These are phyloP conservation scores for Protomyctophum bolini DNA, from an alignment of 2,113 vertebrate species.

Conservation along the genomic window DNA sequence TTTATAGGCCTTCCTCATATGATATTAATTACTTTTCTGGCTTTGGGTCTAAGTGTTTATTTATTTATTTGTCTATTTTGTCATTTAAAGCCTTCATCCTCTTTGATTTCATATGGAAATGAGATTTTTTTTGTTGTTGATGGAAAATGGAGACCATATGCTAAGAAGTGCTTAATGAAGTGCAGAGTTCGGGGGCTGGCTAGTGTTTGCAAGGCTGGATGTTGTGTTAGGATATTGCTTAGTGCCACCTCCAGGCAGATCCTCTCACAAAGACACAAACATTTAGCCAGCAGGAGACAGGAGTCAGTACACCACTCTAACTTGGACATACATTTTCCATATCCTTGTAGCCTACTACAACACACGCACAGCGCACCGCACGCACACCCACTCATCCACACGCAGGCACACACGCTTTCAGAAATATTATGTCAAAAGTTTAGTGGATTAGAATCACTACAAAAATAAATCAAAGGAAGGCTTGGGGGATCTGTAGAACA, in stretches of 20 bases:
- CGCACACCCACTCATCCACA: neutral
- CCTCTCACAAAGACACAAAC: conserved; percentile 54
- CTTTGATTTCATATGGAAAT: conserved; percentile 98
- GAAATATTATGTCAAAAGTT: neutral
- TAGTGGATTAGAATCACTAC: neutral
- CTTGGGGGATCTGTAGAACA: neutral
- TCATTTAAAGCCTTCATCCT: conserved; percentile 84
- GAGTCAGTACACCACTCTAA: conserved; percentile 34
- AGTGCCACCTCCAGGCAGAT: conserved; percentile 66
- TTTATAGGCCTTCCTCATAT: conserved; percentile 88
- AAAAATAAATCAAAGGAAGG: neutral
- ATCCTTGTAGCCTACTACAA: no score
- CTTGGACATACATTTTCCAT: neutral
- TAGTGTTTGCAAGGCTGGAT: conserved; percentile 75
- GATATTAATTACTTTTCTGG: conserved; percentile 91
- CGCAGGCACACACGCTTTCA: neutral
- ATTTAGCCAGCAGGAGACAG: conserved; percentile 57
- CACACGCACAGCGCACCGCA: neutral
- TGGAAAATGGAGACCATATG: conserved; percentile 95
- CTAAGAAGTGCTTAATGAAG: conserved; percentile 90
- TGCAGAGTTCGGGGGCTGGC: conserved; percentile 82
- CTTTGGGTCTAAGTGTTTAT: conserved; percentile 83
- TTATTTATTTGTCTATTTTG: conserved; percentile 84
- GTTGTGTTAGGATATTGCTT: conserved; percentile 60
- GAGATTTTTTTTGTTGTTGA: conserved; percentile 84